These are phyloP conservation scores for Kradibia gibbosae DNA, from an alignment of 1,140 invertebrate genomes.

Conservation along the genomic window DNA sequence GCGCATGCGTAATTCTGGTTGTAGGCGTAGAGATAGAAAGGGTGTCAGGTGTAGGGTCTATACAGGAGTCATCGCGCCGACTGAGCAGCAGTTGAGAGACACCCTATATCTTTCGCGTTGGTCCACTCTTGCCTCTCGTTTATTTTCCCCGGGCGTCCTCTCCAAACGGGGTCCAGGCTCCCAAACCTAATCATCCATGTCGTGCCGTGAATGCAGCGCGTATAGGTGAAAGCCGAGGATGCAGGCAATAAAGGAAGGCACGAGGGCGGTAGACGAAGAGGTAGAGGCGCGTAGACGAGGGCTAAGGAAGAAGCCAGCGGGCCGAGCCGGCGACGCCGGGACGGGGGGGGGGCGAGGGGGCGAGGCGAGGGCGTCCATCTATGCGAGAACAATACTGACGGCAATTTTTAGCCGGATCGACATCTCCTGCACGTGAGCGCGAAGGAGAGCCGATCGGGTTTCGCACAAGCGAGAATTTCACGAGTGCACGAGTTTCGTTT, in stretches of 20 bases:
- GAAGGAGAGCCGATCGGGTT: conserved; percentile 35
- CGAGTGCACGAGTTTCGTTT: conserved; percentile 27
- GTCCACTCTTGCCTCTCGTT: conserved; percentile 1
- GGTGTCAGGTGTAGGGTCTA: conserved; percentile 15
- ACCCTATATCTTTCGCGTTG: conserved; percentile 27
- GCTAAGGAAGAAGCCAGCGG: neutral
- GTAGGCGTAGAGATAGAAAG: neutral
- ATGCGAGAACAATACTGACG: conserved; percentile 46
- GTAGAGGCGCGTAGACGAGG: too few species aligned
- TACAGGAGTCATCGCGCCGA: conserved; percentile 23
- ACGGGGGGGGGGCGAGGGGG: neutral
- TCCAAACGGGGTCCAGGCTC: neutral
- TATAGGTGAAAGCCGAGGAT: neutral
- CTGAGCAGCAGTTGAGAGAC: neutral
- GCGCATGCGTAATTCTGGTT: conserved; percentile 33
- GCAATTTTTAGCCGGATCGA: conserved; percentile 20
- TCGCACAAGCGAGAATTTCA: conserved; percentile 22
- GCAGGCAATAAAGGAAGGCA: neutral
- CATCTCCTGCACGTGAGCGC: neutral
- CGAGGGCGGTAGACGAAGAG: neutral
- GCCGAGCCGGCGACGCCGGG: too few species aligned
- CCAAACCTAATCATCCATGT: conserved; percentile 29
- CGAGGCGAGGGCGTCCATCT: conserved; percentile 29
- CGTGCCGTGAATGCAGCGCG: conserved; percentile 15
- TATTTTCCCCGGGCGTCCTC: neutral